These are phyloP conservation scores for Himantopus leucocephalus DNA, from an alignment of 2,113 vertebrate species.

Conservation along the genomic window DNA sequence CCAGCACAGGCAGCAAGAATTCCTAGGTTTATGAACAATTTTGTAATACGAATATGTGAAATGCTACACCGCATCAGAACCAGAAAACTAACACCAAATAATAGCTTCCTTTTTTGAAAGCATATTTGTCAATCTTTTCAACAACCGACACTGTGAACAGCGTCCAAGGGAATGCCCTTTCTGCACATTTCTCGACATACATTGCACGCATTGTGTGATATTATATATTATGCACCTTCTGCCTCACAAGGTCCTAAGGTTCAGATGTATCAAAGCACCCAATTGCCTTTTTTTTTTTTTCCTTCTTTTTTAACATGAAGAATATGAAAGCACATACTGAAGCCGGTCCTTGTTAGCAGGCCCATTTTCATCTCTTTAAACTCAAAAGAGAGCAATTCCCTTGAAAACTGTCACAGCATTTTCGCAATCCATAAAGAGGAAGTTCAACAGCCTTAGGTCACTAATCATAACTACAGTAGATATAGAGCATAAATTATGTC, in stretches of 20 bases:
- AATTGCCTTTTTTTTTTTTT: neutral
- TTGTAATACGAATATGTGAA: neutral
- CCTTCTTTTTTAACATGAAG: neutral
- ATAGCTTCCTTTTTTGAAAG: neutral
- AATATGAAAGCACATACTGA: conserved; percentile 39
- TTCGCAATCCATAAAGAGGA: conserved; percentile 74
- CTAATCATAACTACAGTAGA: conserved; percentile 47
- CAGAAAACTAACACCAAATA: neutral
- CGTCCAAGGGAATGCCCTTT: neutral
- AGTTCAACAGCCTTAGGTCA: conserved; percentile 81
- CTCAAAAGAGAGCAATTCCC: conserved; percentile 79
- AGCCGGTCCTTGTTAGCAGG: conserved; percentile 59
- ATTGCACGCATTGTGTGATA: neutral
- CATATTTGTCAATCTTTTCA: fast-evolving
- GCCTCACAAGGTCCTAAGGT: neutral
- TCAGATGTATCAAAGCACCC: conserved; percentile 45
- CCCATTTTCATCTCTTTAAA: conserved; percentile 71
- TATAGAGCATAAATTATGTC: conserved; percentile 50
- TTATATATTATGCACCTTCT: neutral
- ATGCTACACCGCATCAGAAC: too few species aligned
- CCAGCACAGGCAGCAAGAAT: neutral
- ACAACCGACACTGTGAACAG: neutral
- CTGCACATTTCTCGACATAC: neutral
- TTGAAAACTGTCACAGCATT: conserved; percentile 75
- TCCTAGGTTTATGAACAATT: neutral